A percentile compares a stretch with the other conserved stretches of the same genome.
These are phyloP conservation scores for Macrobrachium nipponense DNA, from an alignment of 1,140 invertebrate genomes.

Conservation along the genomic window DNA sequence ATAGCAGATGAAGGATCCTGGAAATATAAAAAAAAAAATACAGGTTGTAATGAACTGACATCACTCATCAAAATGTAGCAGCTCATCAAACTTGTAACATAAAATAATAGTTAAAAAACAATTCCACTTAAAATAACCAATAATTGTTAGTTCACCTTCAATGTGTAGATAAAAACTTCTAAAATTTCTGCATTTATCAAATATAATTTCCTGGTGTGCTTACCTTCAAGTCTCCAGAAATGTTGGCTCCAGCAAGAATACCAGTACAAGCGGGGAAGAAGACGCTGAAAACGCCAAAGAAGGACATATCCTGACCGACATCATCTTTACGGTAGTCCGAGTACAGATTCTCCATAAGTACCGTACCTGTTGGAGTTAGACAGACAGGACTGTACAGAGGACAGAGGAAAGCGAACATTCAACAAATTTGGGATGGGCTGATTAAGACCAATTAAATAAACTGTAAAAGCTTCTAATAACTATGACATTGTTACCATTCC, in stretches of 20 bases:
- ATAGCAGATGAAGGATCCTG: conserved; percentile 71
- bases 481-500: too few relatives aligned
- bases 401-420: not conserved
- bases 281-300: conserved; percentile 95
- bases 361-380: conserved; percentile 59
- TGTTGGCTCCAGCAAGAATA: conserved; percentile 78
- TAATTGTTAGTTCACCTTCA: too few relatives aligned
- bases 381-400: not conserved
- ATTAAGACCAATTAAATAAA: not conserved
- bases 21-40: conserved; percentile 5
- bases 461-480: too few relatives aligned
- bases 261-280: conserved; percentile 98
- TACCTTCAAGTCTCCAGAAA: conserved; percentile 92
- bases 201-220: conserved; percentile 40
- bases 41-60: not conserved
- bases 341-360: conserved; percentile 80
- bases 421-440: too few relatives aligned
- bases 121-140: too few relatives aligned
- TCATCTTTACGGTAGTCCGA: conserved; percentile 79
- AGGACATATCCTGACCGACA: conserved; percentile 80
- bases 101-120: too few relatives aligned
- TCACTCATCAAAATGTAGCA: not conserved
- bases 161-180: too few relatives aligned
- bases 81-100: too few relatives aligned
- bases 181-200: too few relatives aligned